Percentiles rank a stretch among this genome's conserved stretches.
Evolutionary conservation across 1,140 invertebrate genomes (phyloP).

Genomic region (Drosophila littoralis): DNA sequence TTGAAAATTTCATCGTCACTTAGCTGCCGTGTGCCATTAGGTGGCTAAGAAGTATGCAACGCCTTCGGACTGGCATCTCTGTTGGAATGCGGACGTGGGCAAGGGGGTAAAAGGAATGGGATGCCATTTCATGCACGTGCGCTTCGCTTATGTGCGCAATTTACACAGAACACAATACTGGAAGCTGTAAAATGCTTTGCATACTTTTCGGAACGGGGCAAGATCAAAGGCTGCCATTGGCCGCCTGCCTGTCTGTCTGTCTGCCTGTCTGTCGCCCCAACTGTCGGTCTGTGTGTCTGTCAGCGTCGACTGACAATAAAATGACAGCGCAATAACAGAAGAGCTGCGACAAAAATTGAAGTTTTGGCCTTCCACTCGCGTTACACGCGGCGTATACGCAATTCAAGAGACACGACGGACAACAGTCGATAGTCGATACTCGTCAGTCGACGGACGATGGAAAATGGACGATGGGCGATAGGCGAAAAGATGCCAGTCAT

Average conservation of each 20-base stretch:
- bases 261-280: neutral
- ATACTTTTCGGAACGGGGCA: conserved; percentile 46
- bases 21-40: too few species aligned
- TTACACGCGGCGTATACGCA: conserved; percentile 66
- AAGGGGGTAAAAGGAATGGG: conserved; percentile 35
- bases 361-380: conserved; percentile 58
- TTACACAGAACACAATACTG: conserved; percentile 24
- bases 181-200: conserved; percentile 61
- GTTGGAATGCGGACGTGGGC: conserved; percentile 8
- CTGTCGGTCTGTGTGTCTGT: conserved; percentile 2
- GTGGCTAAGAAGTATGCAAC: too few species aligned
- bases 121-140: conserved; percentile 67
- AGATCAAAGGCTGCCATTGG: conserved; percentile 57
- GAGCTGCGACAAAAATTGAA: conserved; percentile 57
- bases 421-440: conserved; percentile 9
- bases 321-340: conserved; percentile 71
- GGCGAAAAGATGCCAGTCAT: conserved; percentile 35
- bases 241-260: neutral
- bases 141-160: conserved; percentile 37
- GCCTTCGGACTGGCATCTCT: neutral
- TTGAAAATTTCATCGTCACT: too few species aligned
- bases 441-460: neutral
- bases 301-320: conserved; percentile 58
- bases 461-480: neutral
- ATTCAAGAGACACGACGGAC: conserved; percentile 36